phyloP scores from a whole-genome alignment of 2,113 vertebrate species.

The Myocastor coypus region DNA sequence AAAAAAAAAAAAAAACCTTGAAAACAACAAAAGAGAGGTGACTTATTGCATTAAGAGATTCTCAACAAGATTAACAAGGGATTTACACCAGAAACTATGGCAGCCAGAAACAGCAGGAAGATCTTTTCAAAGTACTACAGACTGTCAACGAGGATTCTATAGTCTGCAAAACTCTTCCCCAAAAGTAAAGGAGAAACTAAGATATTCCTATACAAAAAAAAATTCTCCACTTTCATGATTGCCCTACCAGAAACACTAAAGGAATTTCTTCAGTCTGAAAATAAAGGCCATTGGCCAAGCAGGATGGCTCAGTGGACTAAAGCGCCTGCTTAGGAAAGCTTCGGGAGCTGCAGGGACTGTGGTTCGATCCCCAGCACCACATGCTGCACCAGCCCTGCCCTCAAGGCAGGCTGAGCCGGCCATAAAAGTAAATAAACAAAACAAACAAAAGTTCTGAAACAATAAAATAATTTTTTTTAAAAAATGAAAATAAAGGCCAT shows the following conservation, averaged over 20 bases:
- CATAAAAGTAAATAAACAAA: no score
- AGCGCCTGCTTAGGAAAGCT: no score
- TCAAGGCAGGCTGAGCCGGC: no score
- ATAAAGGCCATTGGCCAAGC: no score
- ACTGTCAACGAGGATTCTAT: not conserved
- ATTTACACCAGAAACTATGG: not conserved
- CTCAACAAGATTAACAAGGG: not conserved
- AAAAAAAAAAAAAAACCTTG: not conserved
- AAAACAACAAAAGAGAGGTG: not conserved
- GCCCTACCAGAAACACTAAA: not conserved
- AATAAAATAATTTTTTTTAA: no score
- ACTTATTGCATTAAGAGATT: not conserved
- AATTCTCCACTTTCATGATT: not conserved
- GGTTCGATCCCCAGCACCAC: no score
- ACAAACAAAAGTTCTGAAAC: no score
- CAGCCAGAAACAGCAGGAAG: not conserved
- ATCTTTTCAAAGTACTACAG: not conserved
- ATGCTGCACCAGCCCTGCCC: no score
- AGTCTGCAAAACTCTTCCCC: not conserved
- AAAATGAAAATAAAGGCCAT: not conserved
- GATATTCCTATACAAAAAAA: not conserved
- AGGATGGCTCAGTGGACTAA: no score
- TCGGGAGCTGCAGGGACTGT: no score
- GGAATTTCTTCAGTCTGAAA: not conserved
- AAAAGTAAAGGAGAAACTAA: not conserved